Evolutionary conservation across 2,797 vertebrate genomes (phyloP).

Genomic region (Tangara arthus): DNA sequence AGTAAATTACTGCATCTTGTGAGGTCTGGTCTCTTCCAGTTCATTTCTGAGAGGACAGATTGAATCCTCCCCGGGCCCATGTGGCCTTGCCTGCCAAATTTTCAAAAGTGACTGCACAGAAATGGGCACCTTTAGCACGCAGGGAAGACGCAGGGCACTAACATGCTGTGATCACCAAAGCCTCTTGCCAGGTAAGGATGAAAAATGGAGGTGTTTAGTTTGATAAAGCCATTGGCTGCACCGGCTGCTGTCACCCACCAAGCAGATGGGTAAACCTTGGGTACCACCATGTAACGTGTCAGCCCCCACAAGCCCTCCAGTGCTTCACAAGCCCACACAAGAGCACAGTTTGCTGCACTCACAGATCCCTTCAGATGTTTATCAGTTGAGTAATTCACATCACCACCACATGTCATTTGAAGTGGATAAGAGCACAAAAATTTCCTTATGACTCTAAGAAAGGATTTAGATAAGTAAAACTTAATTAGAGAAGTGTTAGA

Average conservation of each 20-base stretch:
- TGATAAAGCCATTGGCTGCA: background rate
- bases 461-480: constrained; percentile 14
- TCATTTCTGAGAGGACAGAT: background rate
- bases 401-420: background rate
- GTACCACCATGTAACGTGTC: background rate
- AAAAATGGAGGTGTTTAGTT: background rate
- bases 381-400: constrained; percentile 41
- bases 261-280: background rate
- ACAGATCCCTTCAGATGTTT: background rate
- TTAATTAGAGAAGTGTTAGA: background rate
- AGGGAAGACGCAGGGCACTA: background rate
- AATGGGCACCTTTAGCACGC: background rate
- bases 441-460: constrained; percentile 12
- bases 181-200: background rate
- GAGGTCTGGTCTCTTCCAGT: background rate
- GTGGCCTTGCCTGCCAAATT: background rate
- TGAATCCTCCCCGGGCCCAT: background rate
- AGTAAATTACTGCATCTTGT: background rate
- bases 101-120: background rate
- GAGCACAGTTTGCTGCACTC: background rate
- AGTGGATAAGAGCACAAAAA: background rate
- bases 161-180: background rate
- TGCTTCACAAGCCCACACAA: constrained; percentile 3
- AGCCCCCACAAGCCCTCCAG: background rate
- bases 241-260: background rate